These are phyloP conservation scores for Phainopepla nitens DNA, from an alignment of 2,113 vertebrate genomes.

Conservation along the genomic window DNA sequence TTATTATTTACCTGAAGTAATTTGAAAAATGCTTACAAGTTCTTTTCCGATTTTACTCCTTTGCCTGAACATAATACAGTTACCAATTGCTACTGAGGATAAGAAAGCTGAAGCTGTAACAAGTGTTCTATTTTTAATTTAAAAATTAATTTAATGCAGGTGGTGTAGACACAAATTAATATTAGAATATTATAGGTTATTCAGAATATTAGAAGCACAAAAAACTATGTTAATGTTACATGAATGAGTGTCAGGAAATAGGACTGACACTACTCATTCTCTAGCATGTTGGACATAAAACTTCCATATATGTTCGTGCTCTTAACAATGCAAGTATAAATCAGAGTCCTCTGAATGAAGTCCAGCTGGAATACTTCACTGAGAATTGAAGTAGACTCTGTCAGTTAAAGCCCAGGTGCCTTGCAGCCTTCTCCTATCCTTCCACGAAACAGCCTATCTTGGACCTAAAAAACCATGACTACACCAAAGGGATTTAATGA, in stretches of 20 bases:
- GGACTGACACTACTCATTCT: neutral
- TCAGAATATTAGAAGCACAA: neutral
- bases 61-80: neutral
- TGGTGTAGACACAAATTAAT: neutral
- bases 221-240: neutral
- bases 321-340: neutral
- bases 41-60: neutral
- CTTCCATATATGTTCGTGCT: fast-evolving
- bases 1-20: slow-evolving; percentile 13
- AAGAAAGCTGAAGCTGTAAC: neutral
- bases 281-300: neutral
- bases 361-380: neutral
- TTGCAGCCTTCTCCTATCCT: neutral
- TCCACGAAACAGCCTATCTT: neutral
- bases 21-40: neutral
- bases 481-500: neutral
- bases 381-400: neutral
- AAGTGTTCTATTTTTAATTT: neutral
- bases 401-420: neutral
- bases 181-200: neutral
- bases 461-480: neutral
- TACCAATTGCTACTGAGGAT: neutral
- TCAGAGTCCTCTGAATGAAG: neutral
- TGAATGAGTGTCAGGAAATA: neutral
- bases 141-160: neutral